Evolutionary conservation across 2,797 vertebrate genomes (phyloP), one percentile per base, ranked within the genome.

Genomic region (Allobates femoralis): DNA sequence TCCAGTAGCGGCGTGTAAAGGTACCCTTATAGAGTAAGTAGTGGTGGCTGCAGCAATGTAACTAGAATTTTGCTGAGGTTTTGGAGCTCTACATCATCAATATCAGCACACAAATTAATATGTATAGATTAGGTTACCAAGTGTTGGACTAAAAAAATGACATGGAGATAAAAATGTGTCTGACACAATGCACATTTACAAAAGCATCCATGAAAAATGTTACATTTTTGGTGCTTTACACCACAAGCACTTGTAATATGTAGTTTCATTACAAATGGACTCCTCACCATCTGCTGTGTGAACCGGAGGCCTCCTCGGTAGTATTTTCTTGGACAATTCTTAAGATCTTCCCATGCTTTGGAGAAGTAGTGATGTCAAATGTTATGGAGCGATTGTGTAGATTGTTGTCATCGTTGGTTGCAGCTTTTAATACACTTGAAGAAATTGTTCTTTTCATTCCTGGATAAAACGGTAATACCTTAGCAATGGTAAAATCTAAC

Each of bases 271-370:
- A 46, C 10, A 50, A n/a, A 74, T 56, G 18, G 5, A 50, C 32
- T 78, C 91, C 96, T 96, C 92, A 97, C 97, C 97, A 98, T 96
- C 53, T 91, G 90, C 85, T 97, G 97, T 0, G 96, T 98, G 92
- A 99, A 99, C 92, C 89, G 79, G 94, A 93, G 83, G 96, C 91
- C 67, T 96, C 95, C 85, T 91, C 90, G 3, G 93, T 94, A 41
- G 90, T 91, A 84, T 95, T 94, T 88, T 95, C 92, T 26, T 92
- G 87, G 89, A 89, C 91, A 71, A 90, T 81, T 79, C 64, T 90
- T 86, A 96, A 91, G 90, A 99, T 92, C 84, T 91, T 96, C 67
- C 98, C 96, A 83, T 96, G 93, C 89, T 95, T 96, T 5, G 96
- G 96, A 71, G 93, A 92, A 79, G 89, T 93, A 41, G 94, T 83